A percentile compares a stretch with the other conserved stretches of the same genome.
Evolutionary conservation across 2,888 invertebrate species (phyloP).

Genomic region (Apotomis turbidana): DNA sequence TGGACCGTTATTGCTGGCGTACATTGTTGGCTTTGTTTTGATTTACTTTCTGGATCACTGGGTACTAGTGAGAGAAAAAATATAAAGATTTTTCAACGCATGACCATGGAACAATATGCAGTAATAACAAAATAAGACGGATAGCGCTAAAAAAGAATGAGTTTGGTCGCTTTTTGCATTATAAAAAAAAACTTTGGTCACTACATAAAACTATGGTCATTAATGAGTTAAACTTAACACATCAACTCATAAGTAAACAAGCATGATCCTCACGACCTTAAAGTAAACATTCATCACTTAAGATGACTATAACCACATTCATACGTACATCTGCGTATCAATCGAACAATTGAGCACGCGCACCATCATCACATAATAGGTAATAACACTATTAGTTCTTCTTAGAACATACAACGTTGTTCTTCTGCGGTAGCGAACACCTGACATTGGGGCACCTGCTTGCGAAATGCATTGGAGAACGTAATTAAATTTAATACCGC

Average conservation of each 20-base stretch:
- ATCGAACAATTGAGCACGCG: conserved; percentile 20
- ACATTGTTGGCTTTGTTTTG: conserved; percentile 13
- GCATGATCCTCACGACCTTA: conserved; percentile 3
- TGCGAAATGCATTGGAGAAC: conserved; percentile 14
- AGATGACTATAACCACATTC: conserved; percentile 7
- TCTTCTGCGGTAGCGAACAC: background rate
- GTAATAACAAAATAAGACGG: no score
- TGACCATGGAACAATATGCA: no score
- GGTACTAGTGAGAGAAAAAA: no score
- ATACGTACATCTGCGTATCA: conserved; percentile 14
- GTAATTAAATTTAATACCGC: conserved; percentile 26
- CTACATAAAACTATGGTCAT: no score
- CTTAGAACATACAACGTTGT: conserved; percentile 1
- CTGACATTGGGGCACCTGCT: conserved; percentile 29
- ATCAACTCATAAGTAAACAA: background rate
- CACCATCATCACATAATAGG: background rate
- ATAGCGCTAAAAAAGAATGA: no score
- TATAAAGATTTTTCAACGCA: no score
- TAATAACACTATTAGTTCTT: background rate
- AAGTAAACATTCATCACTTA: conserved; percentile 12
- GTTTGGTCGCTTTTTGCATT: no score
- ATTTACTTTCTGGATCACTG: background rate
- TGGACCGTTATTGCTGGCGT: conserved; percentile 43
- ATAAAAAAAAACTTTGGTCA: no score
- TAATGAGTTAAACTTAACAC: no score